Evolutionary conservation across 1,140 invertebrate species (phyloP).

Genomic region (Helicorthomorpha holstii): DNA sequence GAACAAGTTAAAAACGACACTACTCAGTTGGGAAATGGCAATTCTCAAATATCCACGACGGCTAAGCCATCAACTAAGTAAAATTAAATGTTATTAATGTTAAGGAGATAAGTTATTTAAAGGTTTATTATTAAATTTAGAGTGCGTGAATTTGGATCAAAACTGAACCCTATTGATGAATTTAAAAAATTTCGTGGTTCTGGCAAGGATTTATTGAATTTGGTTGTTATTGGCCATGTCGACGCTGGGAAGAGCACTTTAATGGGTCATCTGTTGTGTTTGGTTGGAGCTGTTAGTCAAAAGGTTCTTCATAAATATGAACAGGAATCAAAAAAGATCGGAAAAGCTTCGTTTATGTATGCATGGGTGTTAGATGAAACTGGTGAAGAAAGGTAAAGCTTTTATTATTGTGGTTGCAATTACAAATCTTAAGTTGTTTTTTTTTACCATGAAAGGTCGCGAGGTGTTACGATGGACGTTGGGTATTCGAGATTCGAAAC

Average conservation of each 20-base stretch:
- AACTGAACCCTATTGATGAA: constrained; percentile 18
- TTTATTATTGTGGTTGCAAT: background rate
- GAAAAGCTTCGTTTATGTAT: constrained; percentile 95
- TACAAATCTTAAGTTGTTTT: background rate
- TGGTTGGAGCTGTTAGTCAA: constrained; percentile 75
- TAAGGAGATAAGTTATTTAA: too few species aligned
- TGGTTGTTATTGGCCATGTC: constrained; percentile 96
- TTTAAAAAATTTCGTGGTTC: constrained; percentile 47
- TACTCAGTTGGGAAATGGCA: too few species aligned
- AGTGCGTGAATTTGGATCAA: too few species aligned
- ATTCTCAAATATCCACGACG: too few species aligned
- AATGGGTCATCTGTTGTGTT: constrained; percentile 84
- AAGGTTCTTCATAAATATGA: constrained; percentile 93
- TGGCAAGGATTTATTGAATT: constrained; percentile 71
- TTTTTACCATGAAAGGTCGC: constrained; percentile 29
- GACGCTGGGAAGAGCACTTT: constrained; percentile 98
- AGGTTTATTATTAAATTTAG: too few species aligned
- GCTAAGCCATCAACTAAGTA: too few species aligned
- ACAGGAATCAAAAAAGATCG: constrained; percentile 90
- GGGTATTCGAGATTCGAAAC: constrained; percentile 89
- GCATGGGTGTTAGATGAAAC: constrained; percentile 99
- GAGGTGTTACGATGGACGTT: constrained; percentile 94
- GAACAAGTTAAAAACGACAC: too few species aligned
- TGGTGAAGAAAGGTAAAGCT: constrained; percentile 72
- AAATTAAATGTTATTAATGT: too few species aligned